These are phyloP conservation scores for Mus musculus DNA, from an alignment of 2,113 vertebrate species.

Conservation along the genomic window DNA sequence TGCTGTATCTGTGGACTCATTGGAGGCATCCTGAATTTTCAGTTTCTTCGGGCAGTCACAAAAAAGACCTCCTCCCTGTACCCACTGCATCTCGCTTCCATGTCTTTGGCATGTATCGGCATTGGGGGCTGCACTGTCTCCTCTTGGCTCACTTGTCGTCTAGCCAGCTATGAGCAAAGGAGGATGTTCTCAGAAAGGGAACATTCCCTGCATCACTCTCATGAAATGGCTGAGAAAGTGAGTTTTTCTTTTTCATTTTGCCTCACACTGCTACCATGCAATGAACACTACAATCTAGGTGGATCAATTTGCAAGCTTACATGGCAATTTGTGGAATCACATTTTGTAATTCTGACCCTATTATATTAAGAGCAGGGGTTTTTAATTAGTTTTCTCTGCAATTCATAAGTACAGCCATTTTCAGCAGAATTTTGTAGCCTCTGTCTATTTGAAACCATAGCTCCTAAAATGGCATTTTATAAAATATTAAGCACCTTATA, in stretches of 20 bases:
- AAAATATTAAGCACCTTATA: constrained; percentile 83
- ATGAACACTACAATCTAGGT: constrained; percentile 56
- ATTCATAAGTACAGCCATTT: constrained; percentile 81
- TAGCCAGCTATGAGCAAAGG: constrained; percentile 98
- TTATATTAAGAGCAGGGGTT: constrained; percentile 64
- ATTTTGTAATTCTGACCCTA: constrained; percentile 72
- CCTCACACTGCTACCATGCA: constrained; percentile 41
- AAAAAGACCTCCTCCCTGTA: constrained; percentile 92
- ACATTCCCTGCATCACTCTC: constrained; percentile 98
- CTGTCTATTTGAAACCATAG: constrained; percentile 76
- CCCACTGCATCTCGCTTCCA: constrained; percentile 94
- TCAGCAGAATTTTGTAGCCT: constrained; percentile 79
- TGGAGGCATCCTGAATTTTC: constrained; percentile 98
- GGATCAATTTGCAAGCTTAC: constrained; percentile 63
- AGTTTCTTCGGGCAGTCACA: constrained; percentile 96
- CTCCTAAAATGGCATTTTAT: constrained; percentile 82
- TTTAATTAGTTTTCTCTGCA: constrained; percentile 76
- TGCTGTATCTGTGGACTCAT: constrained; percentile 99
- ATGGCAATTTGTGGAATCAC: constrained; percentile 74
- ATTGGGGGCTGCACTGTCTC: constrained; percentile 97
- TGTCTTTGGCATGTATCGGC: constrained; percentile 97
- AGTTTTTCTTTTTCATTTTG: constrained; percentile 82
- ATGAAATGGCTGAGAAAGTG: constrained; percentile 98
- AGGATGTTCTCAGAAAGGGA: constrained; percentile 99
- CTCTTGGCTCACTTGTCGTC: constrained; percentile 98